Percentiles rank a stretch among this genome's conserved stretches.
These are phyloP conservation scores for Drosophila lutescens DNA, from an alignment of 2,888 invertebrate genomes.

Conservation along the genomic window DNA sequence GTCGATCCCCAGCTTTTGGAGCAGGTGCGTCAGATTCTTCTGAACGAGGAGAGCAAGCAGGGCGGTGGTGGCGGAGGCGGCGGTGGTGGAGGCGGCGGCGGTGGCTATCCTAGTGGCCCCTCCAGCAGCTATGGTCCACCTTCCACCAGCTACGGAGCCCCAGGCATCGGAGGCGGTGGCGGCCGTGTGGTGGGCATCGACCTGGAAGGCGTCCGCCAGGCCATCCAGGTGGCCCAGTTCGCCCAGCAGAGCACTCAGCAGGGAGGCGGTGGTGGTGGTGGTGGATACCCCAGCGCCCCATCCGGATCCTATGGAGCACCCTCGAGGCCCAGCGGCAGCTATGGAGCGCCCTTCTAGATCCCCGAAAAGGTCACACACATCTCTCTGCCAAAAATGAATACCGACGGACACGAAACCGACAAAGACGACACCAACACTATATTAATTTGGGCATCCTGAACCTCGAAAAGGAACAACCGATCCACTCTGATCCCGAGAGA, in stretches of 20 bases:
- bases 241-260: constrained; percentile 88
- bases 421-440: constrained; percentile 37
- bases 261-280: constrained; percentile 84
- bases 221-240: constrained; percentile 94
- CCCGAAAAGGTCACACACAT: constrained; percentile 30
- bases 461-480: constrained; percentile 28
- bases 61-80: constrained; percentile 85
- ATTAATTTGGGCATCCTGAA: constrained; percentile 36
- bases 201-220: constrained; percentile 93
- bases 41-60: constrained; percentile 90
- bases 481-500: constrained; percentile 43
- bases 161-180: constrained; percentile 82
- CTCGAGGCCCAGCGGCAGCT: constrained; percentile 88
- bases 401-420: constrained; percentile 52
- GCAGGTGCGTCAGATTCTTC: constrained; percentile 92
- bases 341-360: constrained; percentile 86
- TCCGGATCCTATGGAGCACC: constrained; percentile 87
- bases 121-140: constrained; percentile 86
- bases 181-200: constrained; percentile 91
- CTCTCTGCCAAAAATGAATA: constrained; percentile 73
- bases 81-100: constrained; percentile 82
- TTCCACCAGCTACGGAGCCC: constrained; percentile 88
- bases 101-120: constrained; percentile 84
- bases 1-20: constrained; percentile 92
- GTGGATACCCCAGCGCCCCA: constrained; percentile 85